A percentile compares a stretch with the other conserved stretches of the same genome.
phyloP scores from a whole-genome alignment of 2,113 vertebrate genomes.

The Oostethus manadensis region DNA sequence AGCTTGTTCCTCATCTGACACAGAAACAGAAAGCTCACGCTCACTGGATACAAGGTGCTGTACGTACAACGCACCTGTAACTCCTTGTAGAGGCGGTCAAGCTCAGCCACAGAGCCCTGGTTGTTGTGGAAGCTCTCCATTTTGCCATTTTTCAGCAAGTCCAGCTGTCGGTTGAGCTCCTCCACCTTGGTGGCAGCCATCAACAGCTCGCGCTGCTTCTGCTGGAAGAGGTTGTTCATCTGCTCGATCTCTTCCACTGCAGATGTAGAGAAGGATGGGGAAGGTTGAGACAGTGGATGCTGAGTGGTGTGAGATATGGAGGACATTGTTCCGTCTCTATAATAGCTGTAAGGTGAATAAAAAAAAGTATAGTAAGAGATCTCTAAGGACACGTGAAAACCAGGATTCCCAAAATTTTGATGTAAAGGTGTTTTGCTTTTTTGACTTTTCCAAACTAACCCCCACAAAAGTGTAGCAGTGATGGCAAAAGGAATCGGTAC shows the following conservation, averaged over 20 bases:
- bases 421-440: too few species aligned
- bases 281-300: too few species aligned
- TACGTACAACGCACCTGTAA: conserved; percentile 78
- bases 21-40: neutral
- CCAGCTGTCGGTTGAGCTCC: conserved; percentile 89
- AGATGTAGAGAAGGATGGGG: neutral
- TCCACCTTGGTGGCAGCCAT: conserved; percentile 90
- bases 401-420: too few species aligned
- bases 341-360: too few species aligned
- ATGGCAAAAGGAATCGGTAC: too few species aligned
- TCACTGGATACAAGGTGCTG: neutral
- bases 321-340: neutral
- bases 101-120: conserved; percentile 87
- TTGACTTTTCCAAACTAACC: too few species aligned
- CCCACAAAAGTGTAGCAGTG: too few species aligned
- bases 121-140: conserved; percentile 85
- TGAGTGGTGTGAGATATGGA: too few species aligned
- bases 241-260: conserved; percentile 97
- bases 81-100: conserved; percentile 93
- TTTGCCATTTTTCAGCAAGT: conserved; percentile 90
- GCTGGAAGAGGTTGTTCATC: conserved; percentile 97
- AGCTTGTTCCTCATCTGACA: conserved; percentile 88
- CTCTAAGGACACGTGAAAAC: too few species aligned
- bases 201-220: conserved; percentile 92
- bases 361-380: too few species aligned